Conservation (phyloP, 2,113 vertebrate genomes). For the Aleadryas rufinucha region DNA sequence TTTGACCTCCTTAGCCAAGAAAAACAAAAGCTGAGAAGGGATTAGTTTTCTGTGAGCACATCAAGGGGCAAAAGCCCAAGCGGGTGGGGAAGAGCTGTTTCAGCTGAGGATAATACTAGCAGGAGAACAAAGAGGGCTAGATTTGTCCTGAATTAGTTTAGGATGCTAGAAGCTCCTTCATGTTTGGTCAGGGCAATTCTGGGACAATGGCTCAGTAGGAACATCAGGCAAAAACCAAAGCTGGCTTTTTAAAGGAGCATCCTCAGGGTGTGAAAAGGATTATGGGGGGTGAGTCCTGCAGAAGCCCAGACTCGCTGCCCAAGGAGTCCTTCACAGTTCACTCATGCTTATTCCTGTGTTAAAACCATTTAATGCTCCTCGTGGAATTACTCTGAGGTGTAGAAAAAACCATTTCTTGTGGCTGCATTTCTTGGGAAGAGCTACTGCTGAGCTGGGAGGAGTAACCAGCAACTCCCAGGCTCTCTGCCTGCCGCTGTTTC, state of each 20-base stretch:
- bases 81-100: background rate
- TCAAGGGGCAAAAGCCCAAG: background rate
- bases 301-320: background rate
- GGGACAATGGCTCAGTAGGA: background rate
- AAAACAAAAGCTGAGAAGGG: background rate
- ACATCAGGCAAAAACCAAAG: background rate
- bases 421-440: background rate
- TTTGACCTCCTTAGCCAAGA: conserved; percentile 1
- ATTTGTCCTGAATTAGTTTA: background rate
- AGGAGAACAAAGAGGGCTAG: background rate
- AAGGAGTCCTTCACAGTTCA: background rate
- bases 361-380: background rate
- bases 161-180: background rate
- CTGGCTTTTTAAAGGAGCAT: background rate
- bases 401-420: background rate
- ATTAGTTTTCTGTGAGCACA: background rate
- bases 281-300: background rate
- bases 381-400: background rate
- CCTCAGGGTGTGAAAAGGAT: background rate
- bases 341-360: background rate
- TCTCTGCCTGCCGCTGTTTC: background rate
- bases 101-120: background rate
- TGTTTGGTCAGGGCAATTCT: background rate
- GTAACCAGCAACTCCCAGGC: background rate
- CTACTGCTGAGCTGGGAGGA: background rate